Conservation (phyloP, 2,113 vertebrate genomes). For the Periophthalmus modestus region DNA sequence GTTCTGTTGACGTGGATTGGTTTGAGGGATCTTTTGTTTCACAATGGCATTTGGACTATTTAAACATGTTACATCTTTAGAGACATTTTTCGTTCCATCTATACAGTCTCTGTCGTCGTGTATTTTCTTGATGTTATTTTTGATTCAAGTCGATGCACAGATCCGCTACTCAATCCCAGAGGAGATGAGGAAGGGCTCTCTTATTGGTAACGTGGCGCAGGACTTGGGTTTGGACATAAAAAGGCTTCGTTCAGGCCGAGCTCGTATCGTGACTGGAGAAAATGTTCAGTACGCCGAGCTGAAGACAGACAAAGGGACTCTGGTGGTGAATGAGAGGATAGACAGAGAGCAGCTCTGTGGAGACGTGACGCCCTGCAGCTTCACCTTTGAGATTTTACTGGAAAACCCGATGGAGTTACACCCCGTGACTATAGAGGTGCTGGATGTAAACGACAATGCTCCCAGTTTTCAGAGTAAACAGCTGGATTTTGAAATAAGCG, state of each 20-base stretch:
- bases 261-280: constrained; percentile 69
- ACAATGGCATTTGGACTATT: neutral
- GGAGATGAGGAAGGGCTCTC: constrained; percentile 70
- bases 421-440: constrained; percentile 64
- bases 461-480: constrained; percentile 55
- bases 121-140: constrained; percentile 5
- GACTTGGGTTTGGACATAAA: constrained; percentile 77
- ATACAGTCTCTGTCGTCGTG: neutral
- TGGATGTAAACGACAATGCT: constrained; percentile 70
- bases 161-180: constrained; percentile 80
- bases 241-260: constrained; percentile 59
- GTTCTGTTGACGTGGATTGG: neutral
- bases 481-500: constrained; percentile 66
- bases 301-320: constrained; percentile 65
- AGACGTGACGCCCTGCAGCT: constrained; percentile 59
- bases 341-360: constrained; percentile 70
- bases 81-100: neutral
- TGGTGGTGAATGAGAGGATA: constrained; percentile 66
- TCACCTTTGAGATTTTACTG: constrained; percentile 69
- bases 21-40: neutral
- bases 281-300: constrained; percentile 59
- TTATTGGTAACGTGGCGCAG: constrained; percentile 75
- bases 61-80: neutral
- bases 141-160: constrained; percentile 29
- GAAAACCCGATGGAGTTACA: constrained; percentile 75